Evolutionary conservation across 2,113 vertebrate genomes (phyloP), one percentile per base, ranked within the genome.

Genomic region (Seriola aureovittata): DNA sequence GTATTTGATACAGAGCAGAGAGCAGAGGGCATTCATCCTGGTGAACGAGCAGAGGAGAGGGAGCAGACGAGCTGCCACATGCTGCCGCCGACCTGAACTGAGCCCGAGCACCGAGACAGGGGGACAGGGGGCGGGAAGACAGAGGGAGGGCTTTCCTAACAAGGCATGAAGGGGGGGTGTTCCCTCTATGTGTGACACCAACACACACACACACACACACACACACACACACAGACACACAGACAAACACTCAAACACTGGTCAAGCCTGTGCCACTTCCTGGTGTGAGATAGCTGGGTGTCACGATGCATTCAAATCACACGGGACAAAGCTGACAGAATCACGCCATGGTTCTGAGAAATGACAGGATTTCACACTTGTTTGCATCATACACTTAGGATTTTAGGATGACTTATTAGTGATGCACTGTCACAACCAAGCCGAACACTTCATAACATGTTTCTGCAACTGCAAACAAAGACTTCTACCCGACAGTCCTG

Each of bases 1-100:
- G 90, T 91, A 86, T 79, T 88, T 91, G 78, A 88, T 71, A 89
- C 87, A 88, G 68, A 91, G 71, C 75, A 91, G 71, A 82, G 87
- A 89, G 50, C 87, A 86, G 36, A 91, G 44, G n/a, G 80, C 71
- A 23, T 91, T 89, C 88, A 88, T 91, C 68, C 82, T 81, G 76
- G 70, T 55, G 76, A 85, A 76, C 68, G 55, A 44, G 64, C 66
- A 48, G 75, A 54, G 64, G 48, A 57, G 66, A 50, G 71, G 38
- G 63, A 78, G 62, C 52, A 65, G 72, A 70, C 52, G 29, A 23
- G 58, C 71, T 70, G 80, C 74, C 17, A 32, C 87, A 89, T 85
- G 79, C 79, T 87, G 80, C 66, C 46, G 78, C 68, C 80, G 69
- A 72, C 70, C 58, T 54, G 23, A 67, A 67, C 69, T 80, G 60